Percentiles rank a stretch among this genome's conserved stretches.
Conservation (phyloP, 2,888 invertebrate species). For the Phengaris alcon region DNA sequence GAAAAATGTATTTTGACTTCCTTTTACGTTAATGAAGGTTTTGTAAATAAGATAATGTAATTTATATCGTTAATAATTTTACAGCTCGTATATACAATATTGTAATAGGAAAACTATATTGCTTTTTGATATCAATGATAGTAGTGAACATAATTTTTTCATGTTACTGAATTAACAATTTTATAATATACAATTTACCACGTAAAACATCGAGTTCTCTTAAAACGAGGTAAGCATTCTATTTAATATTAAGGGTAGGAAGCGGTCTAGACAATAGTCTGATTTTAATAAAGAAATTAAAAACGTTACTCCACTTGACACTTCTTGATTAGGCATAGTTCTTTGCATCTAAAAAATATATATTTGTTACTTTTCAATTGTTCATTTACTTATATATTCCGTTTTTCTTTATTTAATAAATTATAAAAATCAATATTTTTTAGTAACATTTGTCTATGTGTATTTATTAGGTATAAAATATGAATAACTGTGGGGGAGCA, state of each 20-base stretch:
- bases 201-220: conserved; percentile 46
- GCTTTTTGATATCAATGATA: conserved; percentile 49
- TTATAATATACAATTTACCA: conserved; percentile 49
- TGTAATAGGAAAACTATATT: conserved; percentile 44
- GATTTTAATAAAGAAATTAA: background rate
- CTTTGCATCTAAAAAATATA: background rate
- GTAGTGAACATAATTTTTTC: conserved; percentile 52
- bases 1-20: conserved; percentile 56
- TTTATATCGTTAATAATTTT: conserved; percentile 42
- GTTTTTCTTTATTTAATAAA: too few relatives aligned
- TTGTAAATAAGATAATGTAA: conserved; percentile 54
- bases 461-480: conserved; percentile 38
- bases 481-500: conserved; percentile 64
- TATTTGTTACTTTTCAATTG: background rate
- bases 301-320: background rate
- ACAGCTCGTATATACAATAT: conserved; percentile 9
- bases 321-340: background rate
- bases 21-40: conserved; percentile 47
- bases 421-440: background rate
- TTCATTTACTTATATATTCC: too few relatives aligned
- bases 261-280: background rate
- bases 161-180: conserved; percentile 49
- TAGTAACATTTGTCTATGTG: background rate
- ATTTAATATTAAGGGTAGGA: background rate
- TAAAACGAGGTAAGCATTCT: background rate